A percentile compares a stretch with the other conserved stretches of the same genome.
phyloP scores from a whole-genome alignment of 2,888 invertebrate genomes.

The Sphaeridia pumilis region DNA sequence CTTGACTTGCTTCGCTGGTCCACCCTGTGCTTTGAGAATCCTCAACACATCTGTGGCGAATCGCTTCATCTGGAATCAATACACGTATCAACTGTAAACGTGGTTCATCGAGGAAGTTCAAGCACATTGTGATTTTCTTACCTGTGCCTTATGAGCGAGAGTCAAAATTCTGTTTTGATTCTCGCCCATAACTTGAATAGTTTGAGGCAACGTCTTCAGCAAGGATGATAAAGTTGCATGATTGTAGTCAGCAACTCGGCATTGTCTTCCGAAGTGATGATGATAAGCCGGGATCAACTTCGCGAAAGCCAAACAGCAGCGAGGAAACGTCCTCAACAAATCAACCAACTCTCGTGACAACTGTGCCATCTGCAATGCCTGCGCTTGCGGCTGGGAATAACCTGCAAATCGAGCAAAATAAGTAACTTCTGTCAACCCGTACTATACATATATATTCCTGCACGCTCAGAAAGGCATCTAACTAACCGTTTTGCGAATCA shows the following conservation, averaged over 20 bases:
- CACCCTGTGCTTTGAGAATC: constrained; percentile 59
- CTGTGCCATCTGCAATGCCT: constrained; percentile 58
- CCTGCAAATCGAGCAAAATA: background rate
- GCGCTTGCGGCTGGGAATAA: constrained; percentile 46
- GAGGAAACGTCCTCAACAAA: constrained; percentile 64
- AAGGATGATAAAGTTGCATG: constrained; percentile 84
- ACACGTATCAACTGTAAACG: constrained; percentile 36
- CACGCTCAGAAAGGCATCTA: too few relatives aligned
- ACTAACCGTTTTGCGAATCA: too few relatives aligned
- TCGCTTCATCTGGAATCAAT: constrained; percentile 49
- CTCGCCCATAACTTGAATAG: constrained; percentile 79
- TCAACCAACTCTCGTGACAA: constrained; percentile 81
- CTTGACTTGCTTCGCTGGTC: constrained; percentile 58
- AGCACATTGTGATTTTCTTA: constrained; percentile 39
- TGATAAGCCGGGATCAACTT: constrained; percentile 92
- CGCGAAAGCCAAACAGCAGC: constrained; percentile 67
- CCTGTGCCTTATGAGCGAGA: constrained; percentile 74
- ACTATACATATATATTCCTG: background rate
- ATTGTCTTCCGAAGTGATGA: constrained; percentile 90
- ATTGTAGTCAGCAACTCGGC: constrained; percentile 92
- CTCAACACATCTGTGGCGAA: constrained; percentile 84
- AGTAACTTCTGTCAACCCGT: background rate
- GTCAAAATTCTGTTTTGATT: constrained; percentile 77
- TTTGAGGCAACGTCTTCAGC: constrained; percentile 72
- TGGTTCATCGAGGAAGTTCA: background rate